These are phyloP conservation scores for Andricus curvator DNA, from an alignment of 2,888 invertebrate genomes.

Conservation along the genomic window DNA sequence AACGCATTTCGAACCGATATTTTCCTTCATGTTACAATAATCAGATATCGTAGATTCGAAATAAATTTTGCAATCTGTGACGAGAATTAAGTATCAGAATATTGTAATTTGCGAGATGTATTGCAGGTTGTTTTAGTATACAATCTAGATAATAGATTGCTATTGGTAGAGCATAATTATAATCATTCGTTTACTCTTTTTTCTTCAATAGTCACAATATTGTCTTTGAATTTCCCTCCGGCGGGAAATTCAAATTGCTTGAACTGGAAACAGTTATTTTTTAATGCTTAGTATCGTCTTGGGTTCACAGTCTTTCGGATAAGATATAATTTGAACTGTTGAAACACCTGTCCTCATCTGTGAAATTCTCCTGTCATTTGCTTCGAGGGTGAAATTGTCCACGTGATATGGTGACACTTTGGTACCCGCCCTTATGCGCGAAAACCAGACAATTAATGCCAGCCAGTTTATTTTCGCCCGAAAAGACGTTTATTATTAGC, in stretches of 20 bases:
- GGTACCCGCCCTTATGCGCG: slow-evolving; percentile 52
- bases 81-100: background rate
- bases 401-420: slow-evolving; percentile 52
- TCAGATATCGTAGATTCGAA: background rate
- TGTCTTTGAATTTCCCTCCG: background rate
- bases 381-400: slow-evolving; percentile 43
- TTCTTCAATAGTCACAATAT: background rate
- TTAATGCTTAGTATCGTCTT: background rate
- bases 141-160: background rate
- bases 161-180: background rate
- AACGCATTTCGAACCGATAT: slow-evolving; percentile 21
- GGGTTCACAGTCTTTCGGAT: background rate
- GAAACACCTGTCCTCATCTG: slow-evolving; percentile 12
- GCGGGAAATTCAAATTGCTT: no score
- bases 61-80: background rate
- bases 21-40: slow-evolving; percentile 1
- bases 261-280: no score
- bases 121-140: background rate
- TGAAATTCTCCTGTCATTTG: slow-evolving; percentile 3
- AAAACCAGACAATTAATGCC: slow-evolving; percentile 58
- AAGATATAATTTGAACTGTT: background rate
- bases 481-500: slow-evolving; percentile 67
- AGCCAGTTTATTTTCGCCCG: slow-evolving; percentile 60
- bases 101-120: background rate
- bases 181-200: background rate